phyloP scores from a whole-genome alignment of 1,140 invertebrate genomes.

The Atta colombica region DNA sequence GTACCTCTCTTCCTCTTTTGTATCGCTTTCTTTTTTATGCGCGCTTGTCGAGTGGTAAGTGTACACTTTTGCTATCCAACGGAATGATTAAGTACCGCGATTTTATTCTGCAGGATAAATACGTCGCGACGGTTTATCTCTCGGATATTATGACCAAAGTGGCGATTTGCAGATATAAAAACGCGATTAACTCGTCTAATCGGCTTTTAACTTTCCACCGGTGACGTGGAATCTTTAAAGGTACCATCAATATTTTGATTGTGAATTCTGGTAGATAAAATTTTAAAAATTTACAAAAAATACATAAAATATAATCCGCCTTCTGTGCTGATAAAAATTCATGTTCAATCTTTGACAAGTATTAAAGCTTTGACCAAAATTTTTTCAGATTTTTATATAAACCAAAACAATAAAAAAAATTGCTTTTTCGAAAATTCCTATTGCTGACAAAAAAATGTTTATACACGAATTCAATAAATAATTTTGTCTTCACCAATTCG shows the following conservation, averaged over 20 bases:
- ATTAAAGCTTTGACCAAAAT: too few relatives aligned
- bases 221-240: too few relatives aligned
- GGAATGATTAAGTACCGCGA: conserved; percentile 51
- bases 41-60: conserved; percentile 46
- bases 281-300: too few relatives aligned
- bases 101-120: conserved; percentile 56
- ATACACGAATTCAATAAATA: not conserved
- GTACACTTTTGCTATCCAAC: conserved; percentile 57
- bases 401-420: too few relatives aligned
- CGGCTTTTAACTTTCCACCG: not conserved
- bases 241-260: too few relatives aligned
- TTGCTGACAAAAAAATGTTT: not conserved
- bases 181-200: conserved; percentile 1
- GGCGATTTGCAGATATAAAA: conserved; percentile 12
- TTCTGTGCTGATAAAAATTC: too few relatives aligned
- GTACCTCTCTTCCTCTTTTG: conserved; percentile 26
- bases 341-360: too few relatives aligned
- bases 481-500: not conserved
- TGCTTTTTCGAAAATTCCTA: too few relatives aligned
- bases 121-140: conserved; percentile 8
- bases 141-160: conserved; percentile 1
- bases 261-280: too few relatives aligned
- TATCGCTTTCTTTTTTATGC: not conserved
- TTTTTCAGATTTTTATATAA: too few relatives aligned
- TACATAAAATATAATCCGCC: too few relatives aligned